These are phyloP conservation scores for Bettongia penicillata DNA, from an alignment of 2,113 vertebrate species.

Conservation along the genomic window DNA sequence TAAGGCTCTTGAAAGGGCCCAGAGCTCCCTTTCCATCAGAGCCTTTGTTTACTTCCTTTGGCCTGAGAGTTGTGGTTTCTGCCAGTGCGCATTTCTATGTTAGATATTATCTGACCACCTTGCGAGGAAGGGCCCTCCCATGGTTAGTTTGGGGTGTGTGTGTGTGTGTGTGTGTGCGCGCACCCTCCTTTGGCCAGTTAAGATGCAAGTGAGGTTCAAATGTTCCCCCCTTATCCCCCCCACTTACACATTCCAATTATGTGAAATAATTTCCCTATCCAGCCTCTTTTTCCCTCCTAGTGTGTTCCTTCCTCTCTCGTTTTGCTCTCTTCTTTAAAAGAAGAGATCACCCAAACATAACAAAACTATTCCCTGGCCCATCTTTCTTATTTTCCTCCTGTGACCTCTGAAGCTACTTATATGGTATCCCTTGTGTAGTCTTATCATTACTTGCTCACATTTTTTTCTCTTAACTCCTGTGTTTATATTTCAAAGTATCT, in stretches of 20 bases:
- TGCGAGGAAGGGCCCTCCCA: conserved; percentile 90
- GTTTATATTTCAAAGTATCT: neutral
- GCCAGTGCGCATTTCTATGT: conserved; percentile 96
- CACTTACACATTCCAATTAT: neutral
- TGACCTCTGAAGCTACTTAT: neutral
- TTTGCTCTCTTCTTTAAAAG: neutral
- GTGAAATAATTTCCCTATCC: neutral
- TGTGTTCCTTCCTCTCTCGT: neutral
- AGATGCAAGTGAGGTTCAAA: neutral
- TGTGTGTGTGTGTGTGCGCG: no score
- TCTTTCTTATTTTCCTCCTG: neutral
- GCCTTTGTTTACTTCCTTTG: neutral
- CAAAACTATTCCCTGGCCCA: neutral
- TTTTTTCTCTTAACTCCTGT: neutral
- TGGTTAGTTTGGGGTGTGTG: neutral
- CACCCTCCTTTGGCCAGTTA: neutral
- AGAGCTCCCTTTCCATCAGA: neutral
- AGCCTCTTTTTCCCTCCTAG: neutral
- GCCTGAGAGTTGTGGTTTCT: conserved; percentile 93
- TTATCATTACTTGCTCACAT: neutral
- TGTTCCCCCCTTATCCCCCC: neutral
- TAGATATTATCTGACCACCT: conserved; percentile 95
- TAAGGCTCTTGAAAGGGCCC: neutral
- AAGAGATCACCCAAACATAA: neutral
- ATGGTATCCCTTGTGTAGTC: neutral